Conservation (phyloP, 2,888 invertebrate genomes). For the Xylocampa areola region DNA sequence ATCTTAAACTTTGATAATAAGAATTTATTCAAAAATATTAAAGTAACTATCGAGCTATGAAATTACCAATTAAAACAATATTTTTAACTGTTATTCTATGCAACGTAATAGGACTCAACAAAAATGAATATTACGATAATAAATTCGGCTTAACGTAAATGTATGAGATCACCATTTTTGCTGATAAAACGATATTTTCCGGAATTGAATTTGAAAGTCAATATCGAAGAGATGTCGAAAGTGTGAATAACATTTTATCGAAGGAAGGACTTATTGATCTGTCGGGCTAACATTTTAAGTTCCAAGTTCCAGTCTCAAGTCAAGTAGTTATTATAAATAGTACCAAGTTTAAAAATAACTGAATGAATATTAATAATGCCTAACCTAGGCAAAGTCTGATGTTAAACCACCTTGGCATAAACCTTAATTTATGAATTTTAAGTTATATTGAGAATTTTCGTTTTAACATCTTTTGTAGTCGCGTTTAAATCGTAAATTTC, state of each 20-base stretch:
- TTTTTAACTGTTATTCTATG: too few species aligned
- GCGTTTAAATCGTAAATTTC: constrained; percentile 9
- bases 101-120: too few species aligned
- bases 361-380: constrained; percentile 15
- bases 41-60: too few species aligned
- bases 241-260: background rate
- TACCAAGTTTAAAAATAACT: constrained; percentile 6
- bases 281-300: background rate
- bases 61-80: too few species aligned
- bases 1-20: too few species aligned
- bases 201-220: constrained; percentile 1
- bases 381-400: background rate
- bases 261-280: background rate
- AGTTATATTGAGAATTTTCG: constrained; percentile 2
- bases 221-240: background rate
- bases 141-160: too few species aligned
- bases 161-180: too few species aligned
- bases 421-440: constrained; percentile 6
- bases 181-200: too few species aligned
- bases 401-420: constrained; percentile 8
- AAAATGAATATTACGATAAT: too few species aligned
- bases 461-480: background rate
- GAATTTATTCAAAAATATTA: too few species aligned
- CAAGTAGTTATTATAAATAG: background rate
- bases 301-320: too few species aligned